Base-by-base conservation (phyloP, 2,888 invertebrate species). In the Ochropleura leucogaster region DNA sequence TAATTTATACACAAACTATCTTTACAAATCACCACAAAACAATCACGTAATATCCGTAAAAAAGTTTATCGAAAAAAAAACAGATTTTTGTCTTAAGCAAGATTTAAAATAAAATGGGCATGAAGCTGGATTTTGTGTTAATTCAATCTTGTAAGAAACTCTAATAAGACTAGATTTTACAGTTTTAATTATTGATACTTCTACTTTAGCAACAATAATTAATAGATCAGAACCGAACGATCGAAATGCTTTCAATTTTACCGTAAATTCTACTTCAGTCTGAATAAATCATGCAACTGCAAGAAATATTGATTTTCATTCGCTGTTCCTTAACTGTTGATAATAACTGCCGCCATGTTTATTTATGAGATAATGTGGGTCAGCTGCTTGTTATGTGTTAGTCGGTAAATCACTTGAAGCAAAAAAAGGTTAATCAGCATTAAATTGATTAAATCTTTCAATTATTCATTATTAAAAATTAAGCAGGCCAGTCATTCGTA, bases 201-300 rank as follows among this genome's bases (percentile, higher is more conserved):
- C n/a, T 55, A 46, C 55, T 63, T 44, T 3, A 64, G 42, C 14
- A 47, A 12, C 42, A 68, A 5, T 14, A 70, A 46, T 68, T 71
- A 79, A 30, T 59, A 68, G 79, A 79, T 70, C 62, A 67, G 68
- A 83, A 82, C 65, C 0, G 8, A 74, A 0, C n/a, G 14, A 65
- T 71, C 4, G 4, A 59, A 59, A 65, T 42, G 51, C 18, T 62
- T 44, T 68, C 0, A 49, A 30, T 57, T 60, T 79, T 64, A 81
- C 83, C 51, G 74, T 74, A 69, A 59, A 42, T 51, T 55, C 30
- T 40, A n/a, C 53, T 62, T 14, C 20, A 53, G 8, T 16, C 40
- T 59, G 14, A 62, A 49, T 57, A 42, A 57, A 60, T 59, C 44
- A 42, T 49, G 64, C 49, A 53, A 40, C 12, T 12, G 62, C 47